These are phyloP conservation scores for Chiloscyllium plagiosum DNA, from an alignment of 2,113 vertebrate species.

Conservation along the genomic window DNA sequence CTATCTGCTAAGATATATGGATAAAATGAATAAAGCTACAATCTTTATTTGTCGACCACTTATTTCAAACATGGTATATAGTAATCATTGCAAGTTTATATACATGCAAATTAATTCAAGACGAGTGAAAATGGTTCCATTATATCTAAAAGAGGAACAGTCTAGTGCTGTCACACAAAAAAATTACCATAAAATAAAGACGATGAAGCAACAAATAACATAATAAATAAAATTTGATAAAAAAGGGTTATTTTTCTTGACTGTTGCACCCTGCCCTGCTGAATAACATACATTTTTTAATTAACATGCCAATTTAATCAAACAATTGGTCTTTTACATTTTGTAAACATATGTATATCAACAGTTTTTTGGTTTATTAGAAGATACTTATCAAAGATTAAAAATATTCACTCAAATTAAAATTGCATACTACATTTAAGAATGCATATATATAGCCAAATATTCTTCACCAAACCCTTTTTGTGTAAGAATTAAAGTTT, in stretches of 20 bases:
- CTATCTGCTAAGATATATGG: neutral
- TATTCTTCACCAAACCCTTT: neutral
- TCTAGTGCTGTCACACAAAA: neutral
- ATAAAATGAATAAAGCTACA: neutral
- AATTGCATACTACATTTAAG: neutral
- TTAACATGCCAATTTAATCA: neutral
- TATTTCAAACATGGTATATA: neutral
- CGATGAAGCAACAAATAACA: neutral
- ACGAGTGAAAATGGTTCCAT: neutral
- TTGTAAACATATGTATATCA: too few relatives aligned
- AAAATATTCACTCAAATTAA: constrained; percentile 13
- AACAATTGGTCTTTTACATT: neutral
- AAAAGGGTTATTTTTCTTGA: neutral
- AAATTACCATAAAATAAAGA: neutral
- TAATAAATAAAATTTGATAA: neutral
- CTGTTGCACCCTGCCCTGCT: neutral
- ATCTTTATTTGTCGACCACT: neutral
- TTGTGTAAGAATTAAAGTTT: neutral
- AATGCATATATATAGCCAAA: neutral
- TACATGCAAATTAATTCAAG: neutral
- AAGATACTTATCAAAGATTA: neutral
- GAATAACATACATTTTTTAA: neutral
- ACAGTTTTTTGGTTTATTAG: neutral
- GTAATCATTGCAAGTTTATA: neutral
- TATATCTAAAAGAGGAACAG: neutral